Evolutionary conservation across 2,888 invertebrate genomes (phyloP).

Genomic region (Ectemnius cavifrons): DNA sequence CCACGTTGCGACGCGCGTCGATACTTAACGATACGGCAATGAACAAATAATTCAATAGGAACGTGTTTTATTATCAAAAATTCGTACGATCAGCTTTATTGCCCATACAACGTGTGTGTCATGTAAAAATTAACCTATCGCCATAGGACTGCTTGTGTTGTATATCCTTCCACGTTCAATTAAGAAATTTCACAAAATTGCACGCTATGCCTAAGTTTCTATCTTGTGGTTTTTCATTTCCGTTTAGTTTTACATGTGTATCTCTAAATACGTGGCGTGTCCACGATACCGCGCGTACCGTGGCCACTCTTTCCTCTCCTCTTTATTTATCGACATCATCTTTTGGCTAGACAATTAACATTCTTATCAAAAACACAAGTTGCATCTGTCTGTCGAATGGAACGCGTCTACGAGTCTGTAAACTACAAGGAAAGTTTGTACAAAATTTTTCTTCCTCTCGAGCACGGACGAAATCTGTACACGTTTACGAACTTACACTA

Average conservation of each 20-base stretch:
- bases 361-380: slow-evolving; percentile 34
- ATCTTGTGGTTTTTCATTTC: slow-evolving; percentile 25
- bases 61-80: slow-evolving; percentile 64
- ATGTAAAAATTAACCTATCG: slow-evolving; percentile 59
- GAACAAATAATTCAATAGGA: slow-evolving; percentile 63
- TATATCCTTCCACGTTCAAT: slow-evolving; percentile 30
- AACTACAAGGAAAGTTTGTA: slow-evolving; percentile 45
- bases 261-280: slow-evolving; percentile 2
- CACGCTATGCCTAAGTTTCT: slow-evolving; percentile 40
- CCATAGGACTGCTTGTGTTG: slow-evolving; percentile 46
- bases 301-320: slow-evolving; percentile 13
- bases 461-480: slow-evolving; percentile 54
- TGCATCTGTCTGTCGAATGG: slow-evolving; percentile 8
- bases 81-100: slow-evolving; percentile 58
- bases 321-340: neutral
- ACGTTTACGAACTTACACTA: slow-evolving; percentile 46
- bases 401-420: slow-evolving; percentile 14
- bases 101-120: slow-evolving; percentile 52
- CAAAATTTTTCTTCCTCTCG: slow-evolving; percentile 42
- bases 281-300: neutral
- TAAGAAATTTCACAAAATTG: slow-evolving; percentile 48
- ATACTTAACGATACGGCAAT: slow-evolving; percentile 59
- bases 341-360: slow-evolving; percentile 41
- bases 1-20: slow-evolving; percentile 36
- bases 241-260: neutral